These are phyloP conservation scores for Aphaenogaster ashmeadi DNA, from an alignment of 1,140 invertebrate genomes.

Conservation along the genomic window DNA sequence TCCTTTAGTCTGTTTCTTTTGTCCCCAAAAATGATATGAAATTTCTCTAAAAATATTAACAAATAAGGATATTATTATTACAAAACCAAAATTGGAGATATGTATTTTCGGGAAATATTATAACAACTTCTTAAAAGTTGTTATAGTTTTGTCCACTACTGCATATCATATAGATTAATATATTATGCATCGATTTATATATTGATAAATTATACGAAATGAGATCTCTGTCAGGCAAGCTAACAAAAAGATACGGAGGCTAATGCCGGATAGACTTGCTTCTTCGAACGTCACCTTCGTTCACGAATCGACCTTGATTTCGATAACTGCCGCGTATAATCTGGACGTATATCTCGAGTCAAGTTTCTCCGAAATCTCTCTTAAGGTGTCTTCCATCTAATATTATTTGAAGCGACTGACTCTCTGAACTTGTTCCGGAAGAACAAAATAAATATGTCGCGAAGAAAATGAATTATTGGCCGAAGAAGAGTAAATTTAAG, in stretches of 20 bases:
- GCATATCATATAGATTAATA: background rate
- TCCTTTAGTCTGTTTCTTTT: too few species aligned
- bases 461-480: background rate
- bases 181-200: background rate
- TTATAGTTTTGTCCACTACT: too few species aligned
- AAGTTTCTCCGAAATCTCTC: slow-evolving; percentile 11
- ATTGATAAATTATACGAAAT: background rate
- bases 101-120: too few species aligned
- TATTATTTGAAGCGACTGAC: background rate
- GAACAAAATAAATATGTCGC: background rate
- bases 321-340: background rate
- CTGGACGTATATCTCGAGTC: background rate
- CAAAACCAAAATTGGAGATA: too few species aligned
- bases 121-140: too few species aligned
- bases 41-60: too few species aligned
- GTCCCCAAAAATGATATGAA: too few species aligned
- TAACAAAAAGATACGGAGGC: background rate
- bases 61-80: too few species aligned
- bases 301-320: slow-evolving; percentile 11
- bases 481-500: background rate
- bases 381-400: background rate
- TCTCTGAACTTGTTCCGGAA: background rate
- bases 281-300: background rate
- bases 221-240: background rate
- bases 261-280: background rate